phyloP scores from a whole-genome alignment of 2,113 vertebrate genomes.

The Gnathonemus longibarbis region DNA sequence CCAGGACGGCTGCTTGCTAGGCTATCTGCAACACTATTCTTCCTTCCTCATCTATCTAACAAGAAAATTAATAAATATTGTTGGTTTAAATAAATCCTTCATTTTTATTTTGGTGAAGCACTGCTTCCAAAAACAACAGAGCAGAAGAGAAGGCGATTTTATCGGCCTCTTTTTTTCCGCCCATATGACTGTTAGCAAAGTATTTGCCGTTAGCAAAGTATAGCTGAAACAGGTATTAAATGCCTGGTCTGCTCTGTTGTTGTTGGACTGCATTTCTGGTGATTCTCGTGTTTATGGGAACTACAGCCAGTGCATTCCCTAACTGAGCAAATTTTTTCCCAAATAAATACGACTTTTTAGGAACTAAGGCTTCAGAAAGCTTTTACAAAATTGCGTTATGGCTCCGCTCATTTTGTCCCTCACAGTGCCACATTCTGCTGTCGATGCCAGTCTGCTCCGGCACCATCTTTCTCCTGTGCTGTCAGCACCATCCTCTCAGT shows the following conservation, averaged over 20 bases:
- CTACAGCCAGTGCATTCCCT: neutral
- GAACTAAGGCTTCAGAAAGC: neutral
- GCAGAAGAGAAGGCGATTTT: neutral
- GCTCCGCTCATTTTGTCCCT: neutral
- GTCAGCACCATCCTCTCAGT: neutral
- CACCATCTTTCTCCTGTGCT: neutral
- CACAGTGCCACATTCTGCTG: neutral
- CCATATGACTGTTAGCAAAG: neutral
- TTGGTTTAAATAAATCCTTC: neutral
- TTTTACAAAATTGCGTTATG: neutral
- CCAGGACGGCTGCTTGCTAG: neutral
- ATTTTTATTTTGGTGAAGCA: neutral
- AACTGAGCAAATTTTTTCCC: neutral
- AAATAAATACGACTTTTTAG: neutral
- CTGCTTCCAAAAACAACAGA: neutral
- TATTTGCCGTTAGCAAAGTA: neutral
- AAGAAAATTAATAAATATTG: neutral
- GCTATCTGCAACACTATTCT: neutral
- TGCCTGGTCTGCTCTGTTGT: neutral
- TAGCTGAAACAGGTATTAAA: neutral
- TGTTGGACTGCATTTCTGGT: neutral
- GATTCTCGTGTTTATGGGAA: neutral
- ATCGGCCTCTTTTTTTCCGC: neutral
- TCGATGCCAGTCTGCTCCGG: neutral
- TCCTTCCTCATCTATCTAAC: neutral